A percentile compares a stretch with the other conserved stretches of the same genome.
phyloP scores from a whole-genome alignment of 2,888 invertebrate genomes.

The Crossocerus cetratus region DNA sequence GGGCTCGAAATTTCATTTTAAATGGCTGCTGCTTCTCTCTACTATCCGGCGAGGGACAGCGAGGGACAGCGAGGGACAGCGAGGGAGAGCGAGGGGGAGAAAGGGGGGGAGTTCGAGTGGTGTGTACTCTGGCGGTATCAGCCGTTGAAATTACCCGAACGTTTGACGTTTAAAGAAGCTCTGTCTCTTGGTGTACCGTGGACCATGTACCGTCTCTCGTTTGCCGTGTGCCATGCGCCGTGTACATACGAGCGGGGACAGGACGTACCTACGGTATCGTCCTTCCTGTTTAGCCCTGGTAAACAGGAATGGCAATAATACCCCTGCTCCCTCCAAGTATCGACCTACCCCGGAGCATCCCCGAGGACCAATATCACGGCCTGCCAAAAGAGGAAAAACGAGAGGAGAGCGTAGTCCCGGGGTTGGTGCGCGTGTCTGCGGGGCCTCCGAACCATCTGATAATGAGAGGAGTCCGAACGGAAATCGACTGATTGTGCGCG shows the following conservation, averaged over 20 bases:
- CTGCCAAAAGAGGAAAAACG: slow-evolving; percentile 33
- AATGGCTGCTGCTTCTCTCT: slow-evolving; percentile 24
- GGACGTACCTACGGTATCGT: slow-evolving; percentile 27
- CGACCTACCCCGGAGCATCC: slow-evolving; percentile 45
- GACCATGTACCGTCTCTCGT: slow-evolving; percentile 19
- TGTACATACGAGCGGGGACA: slow-evolving; percentile 30
- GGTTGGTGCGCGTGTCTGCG: slow-evolving; percentile 16
- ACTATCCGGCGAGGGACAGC: slow-evolving; percentile 8
- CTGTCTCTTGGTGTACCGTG: slow-evolving; percentile 18
- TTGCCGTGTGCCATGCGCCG: background rate
- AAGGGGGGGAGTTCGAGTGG: slow-evolving; percentile 19
- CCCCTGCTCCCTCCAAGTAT: slow-evolving; percentile 47
- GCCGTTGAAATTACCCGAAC: slow-evolving; percentile 51
- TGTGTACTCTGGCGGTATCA: slow-evolving; percentile 17
- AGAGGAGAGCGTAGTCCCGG: slow-evolving; percentile 20
- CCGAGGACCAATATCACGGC: slow-evolving; percentile 49
- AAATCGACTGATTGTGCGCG: background rate
- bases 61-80: no score
- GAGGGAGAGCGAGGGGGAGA: no score
- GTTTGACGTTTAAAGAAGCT: slow-evolving; percentile 50
- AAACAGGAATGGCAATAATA: slow-evolving; percentile 62
- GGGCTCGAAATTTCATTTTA: slow-evolving; percentile 51
- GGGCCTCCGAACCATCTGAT: background rate
- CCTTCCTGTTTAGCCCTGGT: slow-evolving; percentile 51
- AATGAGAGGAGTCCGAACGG: background rate